These are phyloP conservation scores for Sebastes minor DNA, from an alignment of 2,797 vertebrate genomes.

Conservation along the genomic window DNA sequence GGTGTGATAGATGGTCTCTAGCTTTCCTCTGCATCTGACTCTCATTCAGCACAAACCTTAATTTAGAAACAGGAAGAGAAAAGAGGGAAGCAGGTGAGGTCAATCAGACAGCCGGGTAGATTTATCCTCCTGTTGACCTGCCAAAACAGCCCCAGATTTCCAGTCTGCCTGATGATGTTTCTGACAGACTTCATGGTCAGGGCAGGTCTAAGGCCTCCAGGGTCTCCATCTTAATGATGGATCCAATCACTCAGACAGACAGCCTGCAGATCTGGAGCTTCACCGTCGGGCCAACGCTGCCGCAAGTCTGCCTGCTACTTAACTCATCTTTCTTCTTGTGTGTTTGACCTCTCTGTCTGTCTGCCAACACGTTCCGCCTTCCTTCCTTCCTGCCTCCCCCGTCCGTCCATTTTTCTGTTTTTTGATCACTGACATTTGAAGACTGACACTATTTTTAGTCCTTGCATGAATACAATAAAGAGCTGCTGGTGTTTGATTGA, in stretches of 20 bases:
- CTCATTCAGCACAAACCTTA: background rate
- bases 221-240: constrained; percentile 47
- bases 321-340: constrained; percentile 25
- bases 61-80: background rate
- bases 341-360: constrained; percentile 16
- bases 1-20: background rate
- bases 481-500: constrained; percentile 16
- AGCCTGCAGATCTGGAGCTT: constrained; percentile 27
- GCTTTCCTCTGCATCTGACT: background rate
- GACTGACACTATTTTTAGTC: constrained; percentile 10
- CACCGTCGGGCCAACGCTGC: constrained; percentile 28
- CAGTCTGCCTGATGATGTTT: constrained; percentile 11
- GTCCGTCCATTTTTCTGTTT: background rate
- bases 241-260: constrained; percentile 13
- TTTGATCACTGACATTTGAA: constrained; percentile 6
- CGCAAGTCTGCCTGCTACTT: constrained; percentile 7
- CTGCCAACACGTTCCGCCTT: background rate
- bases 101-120: background rate
- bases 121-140: constrained; percentile 30
- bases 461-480: background rate
- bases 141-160: background rate
- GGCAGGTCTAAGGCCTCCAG: constrained; percentile 12
- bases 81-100: constrained; percentile 6
- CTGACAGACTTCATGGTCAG: constrained; percentile 9
- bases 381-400: background rate